Percentiles rank a stretch among this genome's conserved stretches.
Conservation (phyloP, 2,113 vertebrate species). For the Podarcis cretensis region DNA sequence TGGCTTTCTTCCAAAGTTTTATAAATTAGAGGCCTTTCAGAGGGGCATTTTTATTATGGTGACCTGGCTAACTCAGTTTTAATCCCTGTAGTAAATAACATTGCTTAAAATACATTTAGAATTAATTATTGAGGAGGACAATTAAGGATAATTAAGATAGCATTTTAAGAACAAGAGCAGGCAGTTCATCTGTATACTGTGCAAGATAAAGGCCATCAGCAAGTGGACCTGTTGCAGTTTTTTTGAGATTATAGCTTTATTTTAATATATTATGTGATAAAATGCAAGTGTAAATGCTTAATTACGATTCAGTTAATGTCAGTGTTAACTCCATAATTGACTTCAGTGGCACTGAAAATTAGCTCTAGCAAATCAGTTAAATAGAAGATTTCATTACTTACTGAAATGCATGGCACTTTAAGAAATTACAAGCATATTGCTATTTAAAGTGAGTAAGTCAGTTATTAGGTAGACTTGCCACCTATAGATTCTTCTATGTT, state of each 20-base stretch:
- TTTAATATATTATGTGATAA: slow-evolving; percentile 6
- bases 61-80: not conserved
- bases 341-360: not conserved
- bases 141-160: slow-evolving; percentile 52
- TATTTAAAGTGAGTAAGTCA: not conserved
- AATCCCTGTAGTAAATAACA: not conserved
- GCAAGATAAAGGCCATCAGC: not conserved
- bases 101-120: slow-evolving; percentile 42
- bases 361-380: not conserved
- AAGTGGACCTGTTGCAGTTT: not conserved
- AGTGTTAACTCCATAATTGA: not conserved
- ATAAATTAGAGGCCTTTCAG: not conserved
- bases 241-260: slow-evolving; percentile 14
- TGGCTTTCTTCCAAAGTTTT: not conserved
- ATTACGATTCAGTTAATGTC: not conserved
- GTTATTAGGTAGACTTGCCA: not conserved
- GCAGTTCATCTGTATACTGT: slow-evolving; percentile 38
- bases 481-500: not conserved
- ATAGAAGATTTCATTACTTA: not conserved
- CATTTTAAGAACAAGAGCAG: slow-evolving; percentile 23
- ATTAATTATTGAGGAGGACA: slow-evolving; percentile 1
- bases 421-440: not conserved
- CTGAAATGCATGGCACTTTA: not conserved
- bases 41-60: not conserved
- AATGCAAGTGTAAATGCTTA: not conserved